Conservation (phyloP, 2,888 invertebrate species). For the Prenolepis imparis region DNA sequence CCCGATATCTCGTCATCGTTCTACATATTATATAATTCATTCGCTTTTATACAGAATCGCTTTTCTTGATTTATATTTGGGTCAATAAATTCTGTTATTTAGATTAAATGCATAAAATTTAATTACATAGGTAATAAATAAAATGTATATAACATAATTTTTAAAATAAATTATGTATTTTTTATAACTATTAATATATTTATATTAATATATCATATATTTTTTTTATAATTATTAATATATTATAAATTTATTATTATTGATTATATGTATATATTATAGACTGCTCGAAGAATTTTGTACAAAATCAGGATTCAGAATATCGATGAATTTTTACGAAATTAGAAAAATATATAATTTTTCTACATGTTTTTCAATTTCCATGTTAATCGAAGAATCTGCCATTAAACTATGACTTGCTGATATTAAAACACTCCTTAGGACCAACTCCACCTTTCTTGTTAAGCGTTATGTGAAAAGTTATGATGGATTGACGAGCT, state of each 20-base stretch:
- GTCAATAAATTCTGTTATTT: not conserved
- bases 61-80: not conserved
- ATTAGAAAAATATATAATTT: not conserved
- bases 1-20: slow-evolving; percentile 8
- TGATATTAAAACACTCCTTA: not conserved
- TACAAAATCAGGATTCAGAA: not conserved
- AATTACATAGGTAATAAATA: not conserved
- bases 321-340: not conserved
- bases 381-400: not conserved
- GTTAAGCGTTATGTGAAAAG: not conserved
- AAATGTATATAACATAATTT: not conserved
- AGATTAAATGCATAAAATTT: slow-evolving; percentile 2
- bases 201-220: too few species aligned
- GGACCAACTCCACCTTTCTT: not conserved
- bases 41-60: not conserved
- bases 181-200: too few species aligned
- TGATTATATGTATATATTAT: not conserved
- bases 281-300: not conserved
- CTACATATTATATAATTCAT: not conserved
- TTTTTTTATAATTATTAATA: too few species aligned
- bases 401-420: not conserved
- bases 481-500: not conserved
- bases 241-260: not conserved
- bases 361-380: not conserved
- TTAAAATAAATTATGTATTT: too few species aligned